Base-by-base conservation (phyloP, 2,888 invertebrate genomes). In the Epinotia demarniana region DNA sequence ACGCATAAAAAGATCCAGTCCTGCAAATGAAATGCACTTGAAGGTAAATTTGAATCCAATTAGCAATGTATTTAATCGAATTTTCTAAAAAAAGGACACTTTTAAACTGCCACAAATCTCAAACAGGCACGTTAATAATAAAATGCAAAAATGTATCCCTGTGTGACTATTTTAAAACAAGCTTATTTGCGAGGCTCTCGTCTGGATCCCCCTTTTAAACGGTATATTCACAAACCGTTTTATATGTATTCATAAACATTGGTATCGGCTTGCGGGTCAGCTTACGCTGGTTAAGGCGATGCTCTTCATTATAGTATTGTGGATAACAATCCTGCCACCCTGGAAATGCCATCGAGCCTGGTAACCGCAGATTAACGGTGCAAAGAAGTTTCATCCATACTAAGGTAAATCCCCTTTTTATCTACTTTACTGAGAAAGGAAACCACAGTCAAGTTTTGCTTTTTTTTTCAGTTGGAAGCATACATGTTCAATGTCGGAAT, bases 141-240 rank as follows among this genome's bases (percentile, higher is more conserved):
- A 39, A 55, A 63, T 27, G 68, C 68, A 43, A 68, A 69, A 68
- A 46, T 69, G 55, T 73, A n/a, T 62, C 57, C 46, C 18, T 63
- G 27, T 39, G 53, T 61, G 62, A 55, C 43, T 62, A 61, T 55
- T 62, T 62, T 16, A 68, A 73, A 68, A 57, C 16, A 43, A 8
- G 39, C 49, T 19, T 55, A 61, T 73, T 73, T 68, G 33, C 55
- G 23, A 39, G 67, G 66, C 62, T 68, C 43, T 62, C 39, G 49
- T 27, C 57, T 53, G 19, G 53, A 53, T 69, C 57, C 62, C 66
- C 68, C 63, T 43, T 68, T 69, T 5, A 39, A 62, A 57, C 23
- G 19, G 9, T 39, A 39, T 39, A 39, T 53, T 53, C 53, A 53
- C 53, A n/a, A 53, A 53, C 0, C 8, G n/a, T 6, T 53, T 6